phyloP scores from a whole-genome alignment of 2,113 vertebrate genomes.

The Meles meles region DNA sequence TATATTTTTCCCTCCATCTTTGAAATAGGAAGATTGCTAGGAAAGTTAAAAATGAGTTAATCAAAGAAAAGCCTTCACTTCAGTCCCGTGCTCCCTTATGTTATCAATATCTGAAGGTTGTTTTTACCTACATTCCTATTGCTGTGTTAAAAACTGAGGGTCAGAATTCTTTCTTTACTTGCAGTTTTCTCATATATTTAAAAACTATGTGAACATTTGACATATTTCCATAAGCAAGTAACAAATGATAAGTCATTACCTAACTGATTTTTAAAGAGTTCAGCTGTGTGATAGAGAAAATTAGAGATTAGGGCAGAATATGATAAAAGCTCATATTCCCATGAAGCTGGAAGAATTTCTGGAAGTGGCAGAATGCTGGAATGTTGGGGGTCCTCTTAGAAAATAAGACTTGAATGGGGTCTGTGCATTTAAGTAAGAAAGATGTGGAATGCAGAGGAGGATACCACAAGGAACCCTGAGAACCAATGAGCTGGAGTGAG shows the following conservation, averaged over 20 bases:
- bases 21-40: not conserved
- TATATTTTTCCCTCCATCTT: not conserved
- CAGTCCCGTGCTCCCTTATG: not conserved
- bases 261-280: not conserved
- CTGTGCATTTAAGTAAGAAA: not conserved
- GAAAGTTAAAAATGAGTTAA: not conserved
- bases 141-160: not conserved
- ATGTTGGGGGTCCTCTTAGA: not conserved
- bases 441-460: not conserved
- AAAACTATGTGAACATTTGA: not conserved
- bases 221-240: not conserved
- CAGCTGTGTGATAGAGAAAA: not conserved
- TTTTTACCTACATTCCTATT: not conserved
- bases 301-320: not conserved
- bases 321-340: not conserved
- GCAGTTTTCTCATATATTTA: not conserved
- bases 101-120: not conserved
- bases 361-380: not conserved
- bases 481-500: not conserved
- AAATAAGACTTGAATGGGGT: not conserved
- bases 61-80: not conserved
- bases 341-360: not conserved
- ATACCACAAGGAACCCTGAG: not conserved
- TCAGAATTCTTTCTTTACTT: not conserved
- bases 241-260: not conserved